Conservation (phyloP, 2,888 invertebrate genomes). For the Volucella bombylans region DNA sequence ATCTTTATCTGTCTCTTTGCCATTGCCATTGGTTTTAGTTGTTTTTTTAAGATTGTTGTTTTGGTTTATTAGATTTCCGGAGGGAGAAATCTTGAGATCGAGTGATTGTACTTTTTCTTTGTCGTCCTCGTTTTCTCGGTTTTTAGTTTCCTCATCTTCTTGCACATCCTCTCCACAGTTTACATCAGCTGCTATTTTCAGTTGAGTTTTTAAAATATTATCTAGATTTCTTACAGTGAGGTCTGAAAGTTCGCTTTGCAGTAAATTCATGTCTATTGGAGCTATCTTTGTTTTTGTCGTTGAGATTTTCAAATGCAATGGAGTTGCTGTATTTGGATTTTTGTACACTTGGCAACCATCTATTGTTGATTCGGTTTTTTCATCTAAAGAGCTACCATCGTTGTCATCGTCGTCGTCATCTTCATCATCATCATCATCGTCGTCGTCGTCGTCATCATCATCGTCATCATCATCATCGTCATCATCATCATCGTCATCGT, state of each 20-base stretch:
- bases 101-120: constrained; percentile 45
- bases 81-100: constrained; percentile 56
- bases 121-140: constrained; percentile 28
- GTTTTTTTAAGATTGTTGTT: constrained; percentile 64
- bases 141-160: constrained; percentile 47
- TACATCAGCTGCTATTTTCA: constrained; percentile 35
- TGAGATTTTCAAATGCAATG: constrained; percentile 78
- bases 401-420: constrained; percentile 77
- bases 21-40: constrained; percentile 53
- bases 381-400: constrained; percentile 60
- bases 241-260: constrained; percentile 31
- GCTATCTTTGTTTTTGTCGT: constrained; percentile 74
- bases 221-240: constrained; percentile 41
- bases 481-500: constrained; percentile 46
- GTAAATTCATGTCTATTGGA: constrained; percentile 13
- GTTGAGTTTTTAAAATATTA: constrained; percentile 38
- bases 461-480: constrained; percentile 54
- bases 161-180: constrained; percentile 13
- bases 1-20: constrained; percentile 10
- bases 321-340: constrained; percentile 80
- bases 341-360: constrained; percentile 81
- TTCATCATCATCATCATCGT: constrained; percentile 77
- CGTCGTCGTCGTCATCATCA: constrained; percentile 69
- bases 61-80: constrained; percentile 69
- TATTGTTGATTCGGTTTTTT: constrained; percentile 78